phyloP scores from a whole-genome alignment of 1,140 invertebrate species.

The Drosophila virilis region DNA sequence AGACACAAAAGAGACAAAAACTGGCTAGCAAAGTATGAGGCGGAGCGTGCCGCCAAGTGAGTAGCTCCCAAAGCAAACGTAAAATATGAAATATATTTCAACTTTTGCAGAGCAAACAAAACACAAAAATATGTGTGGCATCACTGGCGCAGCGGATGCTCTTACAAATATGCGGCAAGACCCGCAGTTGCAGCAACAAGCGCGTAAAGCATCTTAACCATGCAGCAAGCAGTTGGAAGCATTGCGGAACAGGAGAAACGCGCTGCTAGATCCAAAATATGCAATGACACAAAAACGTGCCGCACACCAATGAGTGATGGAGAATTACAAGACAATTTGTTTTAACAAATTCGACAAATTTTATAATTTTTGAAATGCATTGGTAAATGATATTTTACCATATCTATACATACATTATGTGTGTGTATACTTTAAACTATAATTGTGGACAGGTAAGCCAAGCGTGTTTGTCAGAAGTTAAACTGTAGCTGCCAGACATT shows the following conservation, averaged over 20 bases:
- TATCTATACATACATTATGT: neutral
- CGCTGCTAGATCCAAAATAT: conserved; percentile 52
- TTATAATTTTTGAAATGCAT: no score
- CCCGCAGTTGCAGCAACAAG: conserved; percentile 39
- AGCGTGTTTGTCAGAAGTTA: conserved; percentile 42
- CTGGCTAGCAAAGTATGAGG: no score
- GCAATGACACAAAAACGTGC: conserved; percentile 70
- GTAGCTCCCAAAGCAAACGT: conserved; percentile 66
- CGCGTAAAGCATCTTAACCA: conserved; percentile 59
- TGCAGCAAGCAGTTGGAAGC: conserved; percentile 42
- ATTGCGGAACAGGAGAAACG: conserved; percentile 14
- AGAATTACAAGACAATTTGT: no score
- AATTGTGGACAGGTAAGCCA: no score
- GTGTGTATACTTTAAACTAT: neutral
- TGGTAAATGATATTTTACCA: no score
- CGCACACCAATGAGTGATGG: conserved; percentile 20
- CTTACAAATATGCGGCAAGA: conserved; percentile 62
- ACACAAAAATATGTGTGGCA: conserved; percentile 72
- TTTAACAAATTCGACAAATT: no score
- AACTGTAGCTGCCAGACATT: conserved; percentile 44
- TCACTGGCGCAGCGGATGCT: conserved; percentile 24
- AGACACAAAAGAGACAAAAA: conserved; percentile 32
- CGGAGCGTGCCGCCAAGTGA: neutral
- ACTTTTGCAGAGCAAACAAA: conserved; percentile 62
- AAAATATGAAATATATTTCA: conserved; percentile 83